Evolutionary conservation across 2,888 invertebrate genomes (phyloP).

Genomic region (Phengaris arion): DNA sequence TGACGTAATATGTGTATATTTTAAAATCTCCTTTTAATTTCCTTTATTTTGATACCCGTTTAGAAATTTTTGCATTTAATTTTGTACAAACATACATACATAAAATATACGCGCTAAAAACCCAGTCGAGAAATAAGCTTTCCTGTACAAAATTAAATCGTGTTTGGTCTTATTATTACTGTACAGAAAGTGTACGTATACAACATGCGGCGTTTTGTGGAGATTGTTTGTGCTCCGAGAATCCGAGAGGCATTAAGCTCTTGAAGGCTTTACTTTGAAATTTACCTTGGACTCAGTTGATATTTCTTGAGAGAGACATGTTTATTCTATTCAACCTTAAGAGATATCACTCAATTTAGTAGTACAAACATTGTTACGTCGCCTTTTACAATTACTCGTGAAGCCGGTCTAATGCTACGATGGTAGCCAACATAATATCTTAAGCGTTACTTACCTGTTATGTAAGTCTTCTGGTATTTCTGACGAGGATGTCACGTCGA

Average conservation of each 20-base stretch:
- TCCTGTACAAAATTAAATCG: neutral
- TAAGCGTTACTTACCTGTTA: too few species aligned
- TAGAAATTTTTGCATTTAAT: too few species aligned
- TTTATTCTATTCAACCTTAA: slow-evolving; percentile 2
- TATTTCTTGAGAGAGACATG: neutral
- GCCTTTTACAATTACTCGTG: neutral
- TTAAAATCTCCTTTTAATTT: too few species aligned
- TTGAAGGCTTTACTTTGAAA: slow-evolving; percentile 20
- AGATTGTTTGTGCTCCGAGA: slow-evolving; percentile 4
- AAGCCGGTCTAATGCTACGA: too few species aligned
- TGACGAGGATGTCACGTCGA: too few species aligned
- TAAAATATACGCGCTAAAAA: too few species aligned
- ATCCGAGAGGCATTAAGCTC: slow-evolving; percentile 18
- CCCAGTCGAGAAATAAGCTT: too few species aligned
- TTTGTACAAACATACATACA: too few species aligned
- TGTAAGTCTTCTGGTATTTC: too few species aligned
- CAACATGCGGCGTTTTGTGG: neutral
- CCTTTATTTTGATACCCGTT: too few species aligned
- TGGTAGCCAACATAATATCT: too few species aligned
- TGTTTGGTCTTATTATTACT: neutral
- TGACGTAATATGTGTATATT: too few species aligned
- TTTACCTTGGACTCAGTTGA: slow-evolving; percentile 7
- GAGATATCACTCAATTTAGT: slow-evolving; percentile 6
- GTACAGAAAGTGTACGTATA: neutral
- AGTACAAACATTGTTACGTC: slow-evolving; percentile 5